These are phyloP conservation scores for Drosophila tani DNA, from an alignment of 1,140 invertebrate species.

Conservation along the genomic window DNA sequence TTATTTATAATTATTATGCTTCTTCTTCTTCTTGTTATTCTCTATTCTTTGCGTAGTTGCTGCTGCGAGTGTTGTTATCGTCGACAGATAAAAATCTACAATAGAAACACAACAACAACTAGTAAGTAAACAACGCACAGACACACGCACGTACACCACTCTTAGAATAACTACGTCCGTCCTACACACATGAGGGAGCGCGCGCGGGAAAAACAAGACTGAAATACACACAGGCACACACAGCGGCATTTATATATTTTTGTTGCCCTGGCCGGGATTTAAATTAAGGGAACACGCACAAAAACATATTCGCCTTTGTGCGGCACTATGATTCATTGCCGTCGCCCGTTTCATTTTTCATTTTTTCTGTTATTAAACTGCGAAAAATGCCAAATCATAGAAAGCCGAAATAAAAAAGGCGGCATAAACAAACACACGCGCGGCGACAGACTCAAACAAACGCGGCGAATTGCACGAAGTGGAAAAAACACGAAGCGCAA, in stretches of 20 bases:
- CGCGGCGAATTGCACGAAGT: slow-evolving; percentile 72
- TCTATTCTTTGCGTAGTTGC: slow-evolving; percentile 34
- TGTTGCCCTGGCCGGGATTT: slow-evolving; percentile 9
- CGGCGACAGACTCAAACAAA: slow-evolving; percentile 76
- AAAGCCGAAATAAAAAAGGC: slow-evolving; percentile 71
- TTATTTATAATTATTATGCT: slow-evolving; percentile 33
- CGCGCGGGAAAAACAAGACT: slow-evolving; percentile 63
- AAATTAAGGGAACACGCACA: slow-evolving; percentile 40
- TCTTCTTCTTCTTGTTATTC: slow-evolving; percentile 33
- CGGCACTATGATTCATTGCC: slow-evolving; percentile 56
- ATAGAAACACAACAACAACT: slow-evolving; percentile 61
- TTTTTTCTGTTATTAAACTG: slow-evolving; percentile 35
- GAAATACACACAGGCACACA: slow-evolving; percentile 20
- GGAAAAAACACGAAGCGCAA: slow-evolving; percentile 76
- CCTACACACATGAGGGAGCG: slow-evolving; percentile 8
- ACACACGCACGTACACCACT: slow-evolving; percentile 13
- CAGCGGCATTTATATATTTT: slow-evolving; percentile 13
- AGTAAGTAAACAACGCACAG: slow-evolving; percentile 69
- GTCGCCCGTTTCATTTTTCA: slow-evolving; percentile 1
- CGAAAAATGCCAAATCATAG: slow-evolving; percentile 69
- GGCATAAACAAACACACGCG: slow-evolving; percentile 82
- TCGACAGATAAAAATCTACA: slow-evolving; percentile 71
- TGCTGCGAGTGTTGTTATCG: slow-evolving; percentile 41
- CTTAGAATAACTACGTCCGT: not conserved
- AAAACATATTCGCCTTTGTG: slow-evolving; percentile 22